Evolutionary conservation across 2,888 invertebrate genomes (phyloP).

Genomic region (Drosophila helvetica): DNA sequence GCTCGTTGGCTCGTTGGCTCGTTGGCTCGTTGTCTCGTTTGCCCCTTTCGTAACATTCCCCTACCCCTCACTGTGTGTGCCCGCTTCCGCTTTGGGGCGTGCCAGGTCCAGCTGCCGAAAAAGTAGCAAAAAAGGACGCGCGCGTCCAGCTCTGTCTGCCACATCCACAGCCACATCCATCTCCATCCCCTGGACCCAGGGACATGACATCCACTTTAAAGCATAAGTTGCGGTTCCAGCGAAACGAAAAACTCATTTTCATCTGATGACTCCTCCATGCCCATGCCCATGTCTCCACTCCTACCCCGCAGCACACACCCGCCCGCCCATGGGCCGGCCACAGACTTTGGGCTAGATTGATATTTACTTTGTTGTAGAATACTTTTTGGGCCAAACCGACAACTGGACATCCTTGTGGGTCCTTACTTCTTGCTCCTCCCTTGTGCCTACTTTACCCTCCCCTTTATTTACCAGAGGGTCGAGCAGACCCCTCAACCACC

Average conservation of each 20-base stretch:
- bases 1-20: slow-evolving; percentile 32
- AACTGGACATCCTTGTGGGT: slow-evolving; percentile 23
- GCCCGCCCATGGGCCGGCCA: background rate
- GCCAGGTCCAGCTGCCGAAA: slow-evolving; percentile 22
- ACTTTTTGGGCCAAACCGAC: slow-evolving; percentile 45
- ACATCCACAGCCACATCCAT: background rate
- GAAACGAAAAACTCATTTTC: slow-evolving; percentile 70
- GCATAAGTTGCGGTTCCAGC: slow-evolving; percentile 80
- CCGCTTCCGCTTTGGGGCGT: slow-evolving; percentile 19
- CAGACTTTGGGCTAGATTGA: slow-evolving; percentile 58
- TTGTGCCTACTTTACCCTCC: slow-evolving; percentile 25
- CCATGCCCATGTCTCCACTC: too few species aligned
- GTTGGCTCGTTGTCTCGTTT: slow-evolving; percentile 34
- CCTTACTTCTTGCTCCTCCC: slow-evolving; percentile 7
- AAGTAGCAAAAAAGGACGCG: slow-evolving; percentile 17
- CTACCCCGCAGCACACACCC: background rate
- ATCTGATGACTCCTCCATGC: slow-evolving; percentile 4
- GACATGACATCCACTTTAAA: slow-evolving; percentile 76
- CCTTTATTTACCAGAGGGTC: background rate
- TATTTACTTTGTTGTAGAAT: slow-evolving; percentile 62
- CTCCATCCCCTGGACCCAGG: background rate
- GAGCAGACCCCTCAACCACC: background rate
- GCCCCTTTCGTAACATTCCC: slow-evolving; percentile 36
- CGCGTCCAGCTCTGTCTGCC: slow-evolving; percentile 4
- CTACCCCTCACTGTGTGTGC: background rate